Evolutionary conservation across 2,797 vertebrate species (phyloP), one percentile per base, ranked within the genome.

Genomic region (Pempheris klunzingeri): DNA sequence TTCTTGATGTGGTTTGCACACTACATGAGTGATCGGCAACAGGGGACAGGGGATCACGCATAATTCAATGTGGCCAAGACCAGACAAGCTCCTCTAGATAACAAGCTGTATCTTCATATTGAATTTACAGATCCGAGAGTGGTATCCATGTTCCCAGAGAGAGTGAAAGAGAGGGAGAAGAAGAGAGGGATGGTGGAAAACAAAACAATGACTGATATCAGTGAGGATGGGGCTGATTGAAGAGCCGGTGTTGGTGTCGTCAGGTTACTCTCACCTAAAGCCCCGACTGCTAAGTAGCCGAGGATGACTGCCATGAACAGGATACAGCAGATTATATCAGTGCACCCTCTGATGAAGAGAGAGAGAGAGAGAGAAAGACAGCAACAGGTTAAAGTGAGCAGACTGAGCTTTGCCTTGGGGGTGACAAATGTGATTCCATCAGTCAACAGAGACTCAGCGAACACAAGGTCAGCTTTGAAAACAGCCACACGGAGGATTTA

Each of bases 311-410:
- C 18, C 86, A 96, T 85, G 67, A 98, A 98, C 52, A 98, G 92
- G 52, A 94, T 0, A 8, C 96, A 97, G 90, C 97, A 98, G 83
- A 98, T 92, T 34, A 98, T 90, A 71, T 98, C 97, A 0, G 97
- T 98, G 90, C 97, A 97, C 41, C 96, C 88, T 93, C 97, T 97
- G 88, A 22, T 9, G 52, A 53, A 61, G 8, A 68, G 39, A 61
- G 30, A 32, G 6, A 32, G 30, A 32, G 4, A 61, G 49, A 49
- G 22, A 78, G 1, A 81, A 17, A 79, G 2, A 80, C 11, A 72
- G 30, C 9, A 28, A 57, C 18, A 81, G 30, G 57, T 69, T n/a
- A 38, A 11, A 59, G 28, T 20, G 57, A 67, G 64, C 28, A 20
- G 1, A 18, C 22, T 71, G 22, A 70, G 52, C 34, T 74, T 68